Percentiles rank a stretch among this genome's conserved stretches.
phyloP scores from a whole-genome alignment of 2,888 invertebrate genomes.

The Mesoligia furuncula region DNA sequence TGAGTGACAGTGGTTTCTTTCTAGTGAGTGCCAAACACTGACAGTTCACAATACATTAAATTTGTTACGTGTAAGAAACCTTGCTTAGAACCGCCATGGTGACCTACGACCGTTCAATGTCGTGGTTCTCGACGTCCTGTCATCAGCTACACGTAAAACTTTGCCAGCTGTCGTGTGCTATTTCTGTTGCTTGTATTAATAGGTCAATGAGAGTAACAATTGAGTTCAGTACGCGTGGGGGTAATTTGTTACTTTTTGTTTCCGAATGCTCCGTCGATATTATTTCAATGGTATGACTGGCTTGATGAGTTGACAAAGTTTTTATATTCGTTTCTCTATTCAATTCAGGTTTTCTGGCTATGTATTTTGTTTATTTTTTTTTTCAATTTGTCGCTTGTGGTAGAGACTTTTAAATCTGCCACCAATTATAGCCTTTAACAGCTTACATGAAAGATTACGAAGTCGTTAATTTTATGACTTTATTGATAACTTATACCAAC shows the following conservation, averaged over 20 bases:
- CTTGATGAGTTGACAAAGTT: conserved; percentile 29
- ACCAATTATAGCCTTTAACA: conserved; percentile 10
- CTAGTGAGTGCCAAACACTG: not conserved
- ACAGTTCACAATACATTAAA: not conserved
- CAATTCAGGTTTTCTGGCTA: not conserved
- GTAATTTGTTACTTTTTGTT: conserved; percentile 56
- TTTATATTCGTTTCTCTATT: conserved; percentile 30
- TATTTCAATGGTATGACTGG: conserved; percentile 43
- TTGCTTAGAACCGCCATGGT: conserved; percentile 4
- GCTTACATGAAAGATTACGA: conserved; percentile 19
- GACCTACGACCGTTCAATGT: conserved; percentile 26
- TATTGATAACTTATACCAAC: not conserved
- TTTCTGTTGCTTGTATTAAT: conserved; percentile 57
- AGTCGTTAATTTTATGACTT: conserved; percentile 10
- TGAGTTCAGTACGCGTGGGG: conserved; percentile 52
- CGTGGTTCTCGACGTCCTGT: conserved; percentile 40
- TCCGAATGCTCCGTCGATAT: conserved; percentile 46
- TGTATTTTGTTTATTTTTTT: conserved; percentile 1
- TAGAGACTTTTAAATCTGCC: not conserved
- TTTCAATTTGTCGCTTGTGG: not conserved
- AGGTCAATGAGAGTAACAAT: conserved; percentile 65
- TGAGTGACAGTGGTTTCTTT: conserved; percentile 10
- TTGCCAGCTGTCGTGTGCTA: conserved; percentile 60
- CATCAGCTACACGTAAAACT: conserved; percentile 31
- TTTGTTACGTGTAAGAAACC: not conserved